phyloP scores from a whole-genome alignment of 2,113 vertebrate species.

The Procavia capensis region DNA sequence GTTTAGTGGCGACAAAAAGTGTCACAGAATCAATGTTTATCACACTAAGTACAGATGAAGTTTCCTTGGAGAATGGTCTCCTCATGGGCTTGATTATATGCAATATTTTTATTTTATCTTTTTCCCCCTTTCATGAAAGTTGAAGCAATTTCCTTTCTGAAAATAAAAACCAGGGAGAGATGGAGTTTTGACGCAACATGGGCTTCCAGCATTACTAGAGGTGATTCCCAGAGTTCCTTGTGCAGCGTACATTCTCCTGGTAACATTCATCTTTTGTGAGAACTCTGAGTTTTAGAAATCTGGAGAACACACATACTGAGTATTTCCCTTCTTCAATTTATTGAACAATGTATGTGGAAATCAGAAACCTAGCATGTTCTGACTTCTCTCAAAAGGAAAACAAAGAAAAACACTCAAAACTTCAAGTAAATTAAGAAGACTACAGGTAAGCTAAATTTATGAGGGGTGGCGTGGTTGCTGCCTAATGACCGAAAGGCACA shows the following conservation, averaged over 20 bases:
- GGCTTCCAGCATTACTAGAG: background rate
- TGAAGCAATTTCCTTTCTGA: background rate
- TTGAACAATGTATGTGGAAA: background rate
- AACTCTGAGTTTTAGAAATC: background rate
- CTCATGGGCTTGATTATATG: background rate
- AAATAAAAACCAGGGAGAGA: background rate
- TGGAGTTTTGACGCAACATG: background rate
- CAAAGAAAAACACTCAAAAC: background rate
- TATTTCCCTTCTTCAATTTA: conserved; percentile 9
- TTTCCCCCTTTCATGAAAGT: background rate
- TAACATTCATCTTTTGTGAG: background rate
- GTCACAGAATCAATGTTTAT: background rate
- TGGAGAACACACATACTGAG: background rate
- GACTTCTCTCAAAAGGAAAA: background rate
- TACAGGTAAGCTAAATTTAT: background rate
- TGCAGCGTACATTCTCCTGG: background rate
- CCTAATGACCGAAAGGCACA: background rate
- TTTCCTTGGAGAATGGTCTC: background rate
- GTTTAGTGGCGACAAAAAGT: background rate
- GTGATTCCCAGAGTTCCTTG: background rate
- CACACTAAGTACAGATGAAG: background rate
- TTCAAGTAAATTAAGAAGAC: background rate
- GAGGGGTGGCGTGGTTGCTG: fast-evolving
- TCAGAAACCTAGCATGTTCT: background rate
- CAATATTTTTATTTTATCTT: background rate